Evolutionary conservation across 2,797 vertebrate genomes (phyloP), one percentile per base, ranked within the genome.

Genomic region (Myioborus melanocephalus): DNA sequence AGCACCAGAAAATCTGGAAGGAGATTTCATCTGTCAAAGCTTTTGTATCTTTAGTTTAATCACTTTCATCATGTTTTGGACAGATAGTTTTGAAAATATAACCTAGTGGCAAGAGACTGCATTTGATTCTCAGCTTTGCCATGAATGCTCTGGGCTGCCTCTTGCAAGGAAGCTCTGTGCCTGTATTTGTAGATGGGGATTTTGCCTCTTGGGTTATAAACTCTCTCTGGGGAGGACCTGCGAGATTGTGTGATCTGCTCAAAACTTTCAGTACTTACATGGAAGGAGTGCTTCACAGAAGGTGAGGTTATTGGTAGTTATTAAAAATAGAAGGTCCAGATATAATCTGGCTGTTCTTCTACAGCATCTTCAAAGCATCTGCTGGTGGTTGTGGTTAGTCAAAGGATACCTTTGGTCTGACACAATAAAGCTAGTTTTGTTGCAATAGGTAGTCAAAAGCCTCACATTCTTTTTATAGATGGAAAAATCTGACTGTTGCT

Each of bases 391-490:
- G 87, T 86, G 37, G 57, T 86, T 91, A 83, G 35, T 71, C 53
- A 81, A 76, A 71, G 22, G 35, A 83, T 75, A 61, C 46, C 72
- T 92, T 60, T 85, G 56, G 78, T 77, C 70, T 85, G 84, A 87
- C 70, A 90, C 52, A 82, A 61, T 60, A 75, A 86, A 85, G 21
- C 41, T 84, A 77, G 56, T 87, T 95, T 80, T 91, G 71, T 79
- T 91, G 87, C 49, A 89, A 35, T 28, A 92, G 13, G 70, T 69
- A 69, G 28, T 80, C 34, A 80, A 90, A 72, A 73, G 70, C 41
- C 32, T 85, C 30, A n/a, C 2, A 3, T 79, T 79, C 70, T 95
- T 89, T 87, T 92, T 63, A 88, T 63, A 87, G 70, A 76, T 49
- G n/a, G 63, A 91, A 59, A 88, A 86, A 90, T 84, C 37, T 56